Evolutionary conservation across 2,113 vertebrate species (phyloP), one percentile per base, ranked within the genome.

Genomic region (Corvus hawaiiensis): DNA sequence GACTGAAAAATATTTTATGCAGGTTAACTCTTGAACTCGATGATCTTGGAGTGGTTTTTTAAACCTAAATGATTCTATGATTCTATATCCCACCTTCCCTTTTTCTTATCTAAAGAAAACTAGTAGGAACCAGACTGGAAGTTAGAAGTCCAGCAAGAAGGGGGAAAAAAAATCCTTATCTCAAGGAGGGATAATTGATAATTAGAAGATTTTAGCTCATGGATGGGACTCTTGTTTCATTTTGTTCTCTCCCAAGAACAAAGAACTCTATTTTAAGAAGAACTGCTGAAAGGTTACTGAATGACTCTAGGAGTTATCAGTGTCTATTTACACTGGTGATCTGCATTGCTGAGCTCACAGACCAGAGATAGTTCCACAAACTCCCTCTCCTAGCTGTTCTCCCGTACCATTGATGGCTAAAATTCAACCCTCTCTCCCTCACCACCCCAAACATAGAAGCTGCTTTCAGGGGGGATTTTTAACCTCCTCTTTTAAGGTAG

Each of bases 251-350:
- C 7, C 11, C 30, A 21, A 55, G 61, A 89, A 96, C 73, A 95
- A 95, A 97, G 67, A 66, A 37, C 24, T 79, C 55, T 95, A 41
- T 91, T 96, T 90, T 94, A 87, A 93, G 63, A 66, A 68, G 64
- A 20, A 69, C 64, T 69, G 55, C 52, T 91, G 63, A 83, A 93
- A 95, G 67, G 43, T 95, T 84, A 82, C 43, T 41, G 79, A 90
- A 72, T 93, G 87, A 93, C 69, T 97, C 63, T 49, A 46, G 55
- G 73, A 76, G 58, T 44, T 54, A 93, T 90, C 72, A 66, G 63
- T 49, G 76, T 37, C 32, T 97, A 56, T 96, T 97, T 97, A 94
- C 64, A 75, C 74, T 91, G 46, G 66, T 23, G 28, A 74, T 71
- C 41, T 71, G 39, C 48, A 35, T 62, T 37, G 26, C 15, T 62